A percentile compares a stretch with the other conserved stretches of the same genome.
These are phyloP conservation scores for Tetheella fluctuosa DNA, from an alignment of 2,888 invertebrate genomes.

Conservation along the genomic window DNA sequence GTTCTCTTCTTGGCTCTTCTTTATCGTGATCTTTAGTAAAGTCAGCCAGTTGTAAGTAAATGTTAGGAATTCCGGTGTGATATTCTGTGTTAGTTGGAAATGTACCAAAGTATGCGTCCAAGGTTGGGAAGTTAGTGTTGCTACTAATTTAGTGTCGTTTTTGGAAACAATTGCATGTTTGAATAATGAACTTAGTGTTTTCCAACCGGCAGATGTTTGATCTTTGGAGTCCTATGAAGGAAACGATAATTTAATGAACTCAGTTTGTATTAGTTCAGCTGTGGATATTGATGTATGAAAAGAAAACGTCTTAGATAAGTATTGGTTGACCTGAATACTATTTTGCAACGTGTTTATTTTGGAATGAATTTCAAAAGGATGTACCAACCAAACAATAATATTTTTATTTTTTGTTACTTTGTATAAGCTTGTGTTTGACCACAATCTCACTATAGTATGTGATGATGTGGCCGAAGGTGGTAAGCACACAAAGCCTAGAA, in stretches of 20 bases:
- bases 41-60: slow-evolving; percentile 69
- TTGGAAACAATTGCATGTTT: slow-evolving; percentile 67
- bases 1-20: slow-evolving; percentile 50
- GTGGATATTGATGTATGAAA: no score
- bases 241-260: not conserved
- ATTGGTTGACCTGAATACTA: no score
- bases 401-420: no score
- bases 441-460: no score
- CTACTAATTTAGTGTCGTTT: slow-evolving; percentile 64
- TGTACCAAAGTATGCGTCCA: slow-evolving; percentile 73
- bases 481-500: no score
- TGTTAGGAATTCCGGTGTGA: slow-evolving; percentile 63
- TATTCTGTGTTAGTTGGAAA: slow-evolving; percentile 69
- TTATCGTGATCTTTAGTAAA: slow-evolving; percentile 63
- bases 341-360: no score
- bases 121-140: slow-evolving; percentile 68
- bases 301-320: no score
- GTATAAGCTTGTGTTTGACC: no score
- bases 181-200: slow-evolving; percentile 68
- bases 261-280: no score
- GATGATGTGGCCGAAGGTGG: no score
- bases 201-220: slow-evolving; percentile 71
- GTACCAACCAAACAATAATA: no score
- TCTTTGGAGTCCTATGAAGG: slow-evolving; percentile 61
- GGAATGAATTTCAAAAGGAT: no score